Percentiles rank a stretch among this genome's conserved stretches.
Conservation (phyloP, 2,113 vertebrate genomes). For the Telmatochromis sp. region DNA sequence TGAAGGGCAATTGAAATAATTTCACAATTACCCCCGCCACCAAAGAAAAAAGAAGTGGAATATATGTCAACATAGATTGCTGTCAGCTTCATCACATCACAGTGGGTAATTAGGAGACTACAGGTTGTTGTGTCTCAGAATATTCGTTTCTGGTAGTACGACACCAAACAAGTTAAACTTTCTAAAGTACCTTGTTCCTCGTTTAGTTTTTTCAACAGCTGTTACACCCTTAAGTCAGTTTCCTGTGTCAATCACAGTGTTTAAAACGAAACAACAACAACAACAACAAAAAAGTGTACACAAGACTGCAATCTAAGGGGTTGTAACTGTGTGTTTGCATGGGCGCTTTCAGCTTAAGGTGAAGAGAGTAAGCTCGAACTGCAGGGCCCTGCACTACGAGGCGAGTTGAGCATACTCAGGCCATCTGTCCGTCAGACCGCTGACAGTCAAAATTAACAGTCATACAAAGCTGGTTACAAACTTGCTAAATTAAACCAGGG, state of each 20-base stretch:
- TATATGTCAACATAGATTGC: neutral
- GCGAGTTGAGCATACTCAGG: neutral
- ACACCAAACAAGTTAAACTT: neutral
- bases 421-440: neutral
- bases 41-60: neutral
- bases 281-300: neutral
- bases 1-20: neutral
- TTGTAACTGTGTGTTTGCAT: neutral
- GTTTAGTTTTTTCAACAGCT: neutral
- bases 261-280: neutral
- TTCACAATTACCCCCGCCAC: neutral
- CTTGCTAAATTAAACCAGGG: neutral
- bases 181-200: neutral
- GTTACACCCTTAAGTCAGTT: neutral
- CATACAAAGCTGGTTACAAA: neutral
- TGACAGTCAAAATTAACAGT: neutral
- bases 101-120: neutral
- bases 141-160: neutral
- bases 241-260: neutral
- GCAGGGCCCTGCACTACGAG: neutral
- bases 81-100: neutral
- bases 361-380: too few relatives aligned
- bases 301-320: neutral
- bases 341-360: neutral
- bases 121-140: neutral